These are phyloP conservation scores for Platichthys stellatus DNA, from an alignment of 2,113 vertebrate species.

Conservation along the genomic window DNA sequence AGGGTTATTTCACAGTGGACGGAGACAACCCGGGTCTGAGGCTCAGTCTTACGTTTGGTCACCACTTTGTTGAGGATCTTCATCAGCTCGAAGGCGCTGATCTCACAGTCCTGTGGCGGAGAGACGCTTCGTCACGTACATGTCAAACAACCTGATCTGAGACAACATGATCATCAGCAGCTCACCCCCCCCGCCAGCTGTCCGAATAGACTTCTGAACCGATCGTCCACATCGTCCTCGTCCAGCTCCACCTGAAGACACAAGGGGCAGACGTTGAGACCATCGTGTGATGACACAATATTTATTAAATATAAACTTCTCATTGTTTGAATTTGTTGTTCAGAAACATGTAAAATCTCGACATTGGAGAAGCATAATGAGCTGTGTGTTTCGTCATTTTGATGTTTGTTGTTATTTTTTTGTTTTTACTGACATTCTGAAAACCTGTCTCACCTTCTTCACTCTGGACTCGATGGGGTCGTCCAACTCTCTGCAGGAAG, in stretches of 20 bases:
- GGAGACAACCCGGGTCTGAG: too few species aligned
- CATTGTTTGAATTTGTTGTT: too few species aligned
- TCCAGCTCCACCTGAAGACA: conserved; percentile 51
- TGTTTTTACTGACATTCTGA: too few species aligned
- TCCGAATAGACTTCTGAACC: conserved; percentile 61
- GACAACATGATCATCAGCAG: too few species aligned
- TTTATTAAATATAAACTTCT: too few species aligned
- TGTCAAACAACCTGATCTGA: background rate
- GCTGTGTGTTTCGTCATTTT: too few species aligned
- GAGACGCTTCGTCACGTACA: background rate
- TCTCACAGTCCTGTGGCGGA: conserved; percentile 68
- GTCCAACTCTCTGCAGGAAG: conserved; percentile 79
- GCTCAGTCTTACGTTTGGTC: conserved; percentile 55
- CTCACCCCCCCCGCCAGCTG: conserved; percentile 74
- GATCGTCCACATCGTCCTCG: conserved; percentile 62
- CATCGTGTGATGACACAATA: background rate
- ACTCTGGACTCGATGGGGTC: conserved; percentile 77
- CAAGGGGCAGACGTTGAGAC: background rate
- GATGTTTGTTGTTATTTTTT: too few species aligned
- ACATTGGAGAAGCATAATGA: too few species aligned
- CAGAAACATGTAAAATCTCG: too few species aligned
- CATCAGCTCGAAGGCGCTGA: conserved; percentile 68
- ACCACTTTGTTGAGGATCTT: conserved; percentile 76
- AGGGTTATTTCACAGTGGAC: background rate
- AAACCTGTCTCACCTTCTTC: conserved; percentile 75